phyloP scores from a whole-genome alignment of 2,113 vertebrate species.

The Caranx ignobilis region DNA sequence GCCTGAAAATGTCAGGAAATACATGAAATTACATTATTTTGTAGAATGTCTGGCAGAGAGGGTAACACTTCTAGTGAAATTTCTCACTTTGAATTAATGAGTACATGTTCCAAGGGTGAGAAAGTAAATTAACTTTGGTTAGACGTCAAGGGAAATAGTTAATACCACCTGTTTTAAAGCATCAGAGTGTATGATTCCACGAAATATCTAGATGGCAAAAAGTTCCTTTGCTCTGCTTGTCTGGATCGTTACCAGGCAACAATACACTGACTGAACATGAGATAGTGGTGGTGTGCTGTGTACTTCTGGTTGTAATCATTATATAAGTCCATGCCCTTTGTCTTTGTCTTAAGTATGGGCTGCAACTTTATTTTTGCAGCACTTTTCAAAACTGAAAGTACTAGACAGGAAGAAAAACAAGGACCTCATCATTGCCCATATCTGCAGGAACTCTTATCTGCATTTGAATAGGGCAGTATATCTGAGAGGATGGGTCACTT shows the following conservation, averaged over 20 bases:
- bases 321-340: neutral
- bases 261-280: neutral
- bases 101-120: neutral
- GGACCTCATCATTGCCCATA: neutral
- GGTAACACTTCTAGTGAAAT: neutral
- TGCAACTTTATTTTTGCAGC: neutral
- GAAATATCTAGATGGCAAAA: neutral
- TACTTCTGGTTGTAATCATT: neutral
- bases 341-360: neutral
- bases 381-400: neutral
- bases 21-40: slow-evolving; percentile 7
- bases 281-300: neutral
- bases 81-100: slow-evolving; percentile 3
- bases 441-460: neutral
- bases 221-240: neutral
- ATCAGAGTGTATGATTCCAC: neutral
- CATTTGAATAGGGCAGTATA: neutral
- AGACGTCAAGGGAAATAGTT: neutral
- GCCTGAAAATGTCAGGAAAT: slow-evolving; percentile 45
- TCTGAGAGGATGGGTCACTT: neutral
- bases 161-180: neutral
- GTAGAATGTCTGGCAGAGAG: neutral
- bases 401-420: neutral
- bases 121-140: neutral
- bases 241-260: neutral